Base-by-base conservation (phyloP, 2,797 vertebrate species). In the Microctenopoma stevenorrisi region DNA sequence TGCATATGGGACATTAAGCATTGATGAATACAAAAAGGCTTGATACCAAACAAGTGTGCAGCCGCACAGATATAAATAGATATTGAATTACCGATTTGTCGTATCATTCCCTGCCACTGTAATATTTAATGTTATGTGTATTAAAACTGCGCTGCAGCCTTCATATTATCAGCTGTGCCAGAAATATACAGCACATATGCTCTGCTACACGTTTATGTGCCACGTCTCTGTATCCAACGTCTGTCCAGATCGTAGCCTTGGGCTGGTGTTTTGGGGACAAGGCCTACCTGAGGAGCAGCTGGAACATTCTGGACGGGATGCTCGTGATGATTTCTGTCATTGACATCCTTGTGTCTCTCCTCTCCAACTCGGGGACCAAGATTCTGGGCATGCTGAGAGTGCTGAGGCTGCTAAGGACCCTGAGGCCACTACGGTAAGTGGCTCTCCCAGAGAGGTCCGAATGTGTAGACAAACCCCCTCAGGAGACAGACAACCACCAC, bases 301-400 rank as follows among this genome's bases (percentile, higher is more conserved):
- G 98, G 98, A 99, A 99, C 7, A 64, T 99, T 64, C 94, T 99
- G 74, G 98, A 99, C 7, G 98, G 98, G 52, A 95, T 98, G 90
- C 80, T 99, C 85, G 98, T 98, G 86, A 94, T 98, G 91, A 98
- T 99, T 85, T 99, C 98, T 0, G 94, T 96, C 63, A 96, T 97
- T 7, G 97, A 99, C 91, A 96, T 99, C 90, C 94, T 99, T 74
- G 97, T 99, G 76, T 98, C 96, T 0, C 81, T 98, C 93, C 94
- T 98, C 81, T 99, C 96, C 4, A 96, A 97, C 89, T 96, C 95
- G 0, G 95, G 97, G 42, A 97, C 97, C 0, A 99, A 98, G 91
- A 99, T 99, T 85, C 92, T 99, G 81, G 98, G 97, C 42, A 98
- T 99, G 97, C 90, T 99, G 61, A 68, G 97, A 33, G 97, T 99